phyloP scores from a whole-genome alignment of 1,140 invertebrate species.

The Neodiprion pinetum region DNA sequence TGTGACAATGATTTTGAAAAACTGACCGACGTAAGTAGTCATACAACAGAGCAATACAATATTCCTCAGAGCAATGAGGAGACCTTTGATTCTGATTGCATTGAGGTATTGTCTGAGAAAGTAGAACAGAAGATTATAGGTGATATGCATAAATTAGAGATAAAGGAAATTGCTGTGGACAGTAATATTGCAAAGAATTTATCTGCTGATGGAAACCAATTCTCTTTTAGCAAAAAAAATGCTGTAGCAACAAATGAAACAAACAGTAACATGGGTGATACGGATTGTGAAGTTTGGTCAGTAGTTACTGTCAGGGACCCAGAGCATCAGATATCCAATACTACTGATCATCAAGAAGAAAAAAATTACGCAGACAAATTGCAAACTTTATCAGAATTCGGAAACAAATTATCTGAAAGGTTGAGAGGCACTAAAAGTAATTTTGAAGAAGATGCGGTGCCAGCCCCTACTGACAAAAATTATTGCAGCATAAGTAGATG shows the following conservation, averaged over 20 bases:
- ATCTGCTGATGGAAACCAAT: constrained; percentile 6
- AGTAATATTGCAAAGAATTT: not conserved
- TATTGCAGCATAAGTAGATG: not conserved
- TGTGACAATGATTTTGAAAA: constrained; percentile 1
- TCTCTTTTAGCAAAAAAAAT: constrained; percentile 12
- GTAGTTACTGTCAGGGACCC: not conserved
- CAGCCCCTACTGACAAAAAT: not conserved
- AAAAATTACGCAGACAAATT: not conserved
- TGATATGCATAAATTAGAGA: not conserved
- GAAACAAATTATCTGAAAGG: constrained; percentile 5
- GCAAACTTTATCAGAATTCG: not conserved
- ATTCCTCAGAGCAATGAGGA: not conserved
- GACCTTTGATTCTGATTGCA: constrained; percentile 4
- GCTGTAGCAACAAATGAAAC: not conserved
- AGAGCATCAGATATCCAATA: not conserved
- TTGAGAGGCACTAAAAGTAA: not conserved
- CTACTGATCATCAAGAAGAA: not conserved
- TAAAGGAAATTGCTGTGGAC: not conserved
- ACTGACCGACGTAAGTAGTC: not conserved
- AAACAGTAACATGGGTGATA: not conserved
- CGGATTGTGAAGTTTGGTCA: not conserved
- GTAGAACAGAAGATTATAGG: not conserved
- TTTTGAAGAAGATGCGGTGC: not conserved
- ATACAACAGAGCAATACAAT: not conserved
- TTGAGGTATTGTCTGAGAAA: constrained; percentile 2